Conservation (phyloP, 1,140 invertebrate species). For the Penaeus vannamei region DNA sequence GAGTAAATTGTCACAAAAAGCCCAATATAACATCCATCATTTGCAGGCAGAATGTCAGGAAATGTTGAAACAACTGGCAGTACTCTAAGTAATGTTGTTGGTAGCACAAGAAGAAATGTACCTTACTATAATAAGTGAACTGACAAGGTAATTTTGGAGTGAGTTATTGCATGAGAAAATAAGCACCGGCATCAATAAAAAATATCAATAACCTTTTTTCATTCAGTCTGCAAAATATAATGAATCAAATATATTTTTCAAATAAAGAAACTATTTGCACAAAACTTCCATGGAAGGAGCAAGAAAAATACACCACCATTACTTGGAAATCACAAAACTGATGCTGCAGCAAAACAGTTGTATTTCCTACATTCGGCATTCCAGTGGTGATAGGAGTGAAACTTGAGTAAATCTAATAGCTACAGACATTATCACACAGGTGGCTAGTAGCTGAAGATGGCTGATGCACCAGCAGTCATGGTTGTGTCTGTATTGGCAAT, state of each 20-base stretch:
- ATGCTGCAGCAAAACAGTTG: conserved; percentile 35
- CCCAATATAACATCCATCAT: too few relatives aligned
- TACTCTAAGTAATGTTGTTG: conserved; percentile 13
- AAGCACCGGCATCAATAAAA: conserved; percentile 50
- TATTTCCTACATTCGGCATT: conserved; percentile 4
- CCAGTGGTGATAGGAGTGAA: conserved; percentile 28
- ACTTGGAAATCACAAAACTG: conserved; percentile 42
- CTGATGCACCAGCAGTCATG: conserved; percentile 34
- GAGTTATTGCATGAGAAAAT: conserved; percentile 55
- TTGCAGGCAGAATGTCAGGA: background rate
- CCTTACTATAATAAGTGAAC: conserved; percentile 7
- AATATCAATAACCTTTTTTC: conserved; percentile 26
- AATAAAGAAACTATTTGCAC: conserved; percentile 46
- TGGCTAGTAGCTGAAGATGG: conserved; percentile 45
- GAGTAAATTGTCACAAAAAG: too few relatives aligned
- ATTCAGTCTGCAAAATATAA: background rate
- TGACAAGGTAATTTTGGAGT: conserved; percentile 45
- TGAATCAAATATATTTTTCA: conserved; percentile 43
- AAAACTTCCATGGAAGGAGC: conserved; percentile 53
- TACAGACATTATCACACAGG: conserved; percentile 39
- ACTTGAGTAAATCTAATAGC: conserved; percentile 29
- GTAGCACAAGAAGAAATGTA: conserved; percentile 37
- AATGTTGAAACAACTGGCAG: conserved; percentile 32
- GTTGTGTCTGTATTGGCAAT: conserved; percentile 43
- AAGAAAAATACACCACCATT: conserved; percentile 47